These are phyloP conservation scores for Drosophila colorata DNA, from an alignment of 2,888 invertebrate genomes.

Conservation along the genomic window DNA sequence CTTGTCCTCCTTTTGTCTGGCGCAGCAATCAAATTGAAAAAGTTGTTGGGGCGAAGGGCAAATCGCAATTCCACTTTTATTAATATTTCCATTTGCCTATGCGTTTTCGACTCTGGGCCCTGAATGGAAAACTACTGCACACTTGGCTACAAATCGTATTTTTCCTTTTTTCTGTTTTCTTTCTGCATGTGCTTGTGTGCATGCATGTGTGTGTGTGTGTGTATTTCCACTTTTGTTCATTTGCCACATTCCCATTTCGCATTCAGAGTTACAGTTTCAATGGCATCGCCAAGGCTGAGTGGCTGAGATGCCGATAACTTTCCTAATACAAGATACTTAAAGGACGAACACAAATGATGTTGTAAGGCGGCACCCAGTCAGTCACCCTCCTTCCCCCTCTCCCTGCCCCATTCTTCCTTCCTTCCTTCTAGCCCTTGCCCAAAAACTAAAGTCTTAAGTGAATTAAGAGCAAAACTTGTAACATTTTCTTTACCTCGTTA, in stretches of 20 bases:
- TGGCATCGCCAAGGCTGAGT: constrained; percentile 62
- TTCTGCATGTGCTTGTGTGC: background rate
- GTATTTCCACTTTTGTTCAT: constrained; percentile 44
- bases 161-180: constrained; percentile 19
- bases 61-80: constrained; percentile 75
- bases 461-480: constrained; percentile 76
- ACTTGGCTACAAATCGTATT: constrained; percentile 23
- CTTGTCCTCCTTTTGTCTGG: constrained; percentile 21
- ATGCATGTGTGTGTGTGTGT: constrained; percentile 11
- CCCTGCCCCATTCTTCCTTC: background rate
- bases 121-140: constrained; percentile 67
- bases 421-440: constrained; percentile 32
- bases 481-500: constrained; percentile 69
- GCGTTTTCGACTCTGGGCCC: constrained; percentile 31
- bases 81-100: constrained; percentile 79
- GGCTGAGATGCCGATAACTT: constrained; percentile 52
- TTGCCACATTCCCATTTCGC: constrained; percentile 47
- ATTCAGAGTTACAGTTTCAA: constrained; percentile 66
- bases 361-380: constrained; percentile 42
- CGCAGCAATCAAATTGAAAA: constrained; percentile 61
- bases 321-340: constrained; percentile 77
- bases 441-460: constrained; percentile 77
- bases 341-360: constrained; percentile 67
- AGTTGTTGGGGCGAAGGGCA: constrained; percentile 53
- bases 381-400: background rate